Evolutionary conservation across 1,140 invertebrate species (phyloP), one percentile per base, ranked within the genome.

Genomic region (Drosophila insularis): DNA sequence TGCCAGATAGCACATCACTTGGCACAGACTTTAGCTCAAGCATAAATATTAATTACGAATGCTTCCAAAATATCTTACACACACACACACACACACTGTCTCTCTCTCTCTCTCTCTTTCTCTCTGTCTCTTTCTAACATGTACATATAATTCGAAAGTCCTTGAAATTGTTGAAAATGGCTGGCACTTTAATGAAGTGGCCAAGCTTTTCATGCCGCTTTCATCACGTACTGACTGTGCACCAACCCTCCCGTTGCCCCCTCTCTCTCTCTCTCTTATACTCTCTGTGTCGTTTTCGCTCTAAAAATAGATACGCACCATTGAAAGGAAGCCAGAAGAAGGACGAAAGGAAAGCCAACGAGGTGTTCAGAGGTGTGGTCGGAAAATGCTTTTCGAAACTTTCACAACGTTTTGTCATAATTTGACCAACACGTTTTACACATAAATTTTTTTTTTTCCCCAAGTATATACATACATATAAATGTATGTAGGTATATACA

Each of bases 321-420:
- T 21, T 50, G 17, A n/a, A 50, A 21, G 8, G 7, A 35, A 23
- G 23, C 23, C 4, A 23, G 53, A 58, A 58, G 32, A 32, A 58
- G 11, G 27, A 14, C 8, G 6, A 35, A 14, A 19, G 32, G 31
- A 10, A 56, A 46, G 40, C 14, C 35, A 27, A 11, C 11, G 35
- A 37, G 32, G 13, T 61, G 14, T 17, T 3, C 37, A 21, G 17
- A 39, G 58, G 35, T 61, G 74, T 78, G 81, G 74, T 78, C 78
- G 82, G 78, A 74, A 81, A 87, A 87, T 75, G 74, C 71, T 81
- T 85, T 78, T 85, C 71, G 56, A 66, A 81, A 87, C 82, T 85
- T 81, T 85, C 73, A 70, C 73, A 59, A 63, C 82, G 53, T 65
- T 72, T 85, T 87, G 79, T 85, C 82, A 85, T 85, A 81, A 87